Evolutionary conservation across 2,113 vertebrate genomes (phyloP), one percentile per base, ranked within the genome.

Genomic region (Crypturellus undulatus): DNA sequence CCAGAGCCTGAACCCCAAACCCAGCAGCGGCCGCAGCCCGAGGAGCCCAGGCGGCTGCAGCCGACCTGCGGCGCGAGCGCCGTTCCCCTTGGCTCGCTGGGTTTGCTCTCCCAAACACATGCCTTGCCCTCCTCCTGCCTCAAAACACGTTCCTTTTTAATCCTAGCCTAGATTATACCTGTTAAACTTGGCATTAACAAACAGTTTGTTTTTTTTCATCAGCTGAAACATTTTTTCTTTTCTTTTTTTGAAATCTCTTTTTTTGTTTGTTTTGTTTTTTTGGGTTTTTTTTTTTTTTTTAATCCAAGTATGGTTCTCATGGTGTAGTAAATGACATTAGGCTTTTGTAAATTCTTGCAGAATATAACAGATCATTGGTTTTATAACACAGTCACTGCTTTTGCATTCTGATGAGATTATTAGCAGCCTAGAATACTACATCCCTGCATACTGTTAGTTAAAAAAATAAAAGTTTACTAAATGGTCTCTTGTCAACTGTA

Each of bases 321-420:
- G 97, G 97, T 98, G 98, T 98, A 98, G 98, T 98, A 98, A 98
- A 98, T 98, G 98, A 98, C 98, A 98, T 98, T 98, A 98, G 98
- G 98, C 98, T 98, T 98, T 98, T 98, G 98, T 98, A 98, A 98
- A 98, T 98, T 98, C 98, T 98, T 98, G 98, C 98, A 98, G 98
- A 98, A 98, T 98, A 98, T 98, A 98, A 98, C 98, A 98, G 98
- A 98, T 98, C 98, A 98, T 98, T 98, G 98, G 98, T 98, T 98
- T 98, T 98, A 98, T 98, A 98, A 98, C 98, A 98, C 98, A 98
- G 98, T 98, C 97, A 98, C 98, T 98, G 98, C 98, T 98, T 98
- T 98, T 98, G 98, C 98, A 98, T 98, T 98, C 98, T 98, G 98
- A 98, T 98, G 98, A 98, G 98, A 98, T 98, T 98, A 98, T 98